Conservation (phyloP, 2,113 vertebrate species). For the Dinomys branickii region DNA sequence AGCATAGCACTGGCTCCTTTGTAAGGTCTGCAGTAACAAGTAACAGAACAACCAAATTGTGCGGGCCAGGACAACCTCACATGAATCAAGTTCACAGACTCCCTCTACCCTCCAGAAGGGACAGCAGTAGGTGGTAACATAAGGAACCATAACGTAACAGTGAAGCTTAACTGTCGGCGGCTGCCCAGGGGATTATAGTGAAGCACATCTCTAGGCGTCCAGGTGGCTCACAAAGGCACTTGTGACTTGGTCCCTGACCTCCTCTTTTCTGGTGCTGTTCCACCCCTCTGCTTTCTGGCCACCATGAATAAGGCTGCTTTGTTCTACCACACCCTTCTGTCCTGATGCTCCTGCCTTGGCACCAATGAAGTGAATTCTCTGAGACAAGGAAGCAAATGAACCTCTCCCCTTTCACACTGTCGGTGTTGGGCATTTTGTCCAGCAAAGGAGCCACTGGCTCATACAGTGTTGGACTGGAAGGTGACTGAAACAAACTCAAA, state of each 20-base stretch:
- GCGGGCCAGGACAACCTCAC: not conserved
- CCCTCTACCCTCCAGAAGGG: not conserved
- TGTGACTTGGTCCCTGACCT: not conserved
- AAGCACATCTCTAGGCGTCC: not conserved
- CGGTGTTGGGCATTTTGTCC: not conserved
- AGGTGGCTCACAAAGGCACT: not conserved
- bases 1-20: not conserved
- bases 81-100: not conserved
- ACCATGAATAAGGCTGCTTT: not conserved
- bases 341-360: not conserved
- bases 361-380: not conserved
- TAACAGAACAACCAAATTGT: not conserved
- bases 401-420: not conserved
- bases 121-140: not conserved
- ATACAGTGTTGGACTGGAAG: not conserved
- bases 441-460: not conserved
- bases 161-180: not conserved
- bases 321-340: not conserved
- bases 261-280: not conserved
- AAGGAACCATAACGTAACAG: not conserved
- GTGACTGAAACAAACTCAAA: conserved; percentile 16
- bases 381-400: not conserved
- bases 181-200: not conserved
- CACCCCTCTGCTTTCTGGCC: not conserved
- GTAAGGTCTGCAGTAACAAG: not conserved